Base-by-base conservation (phyloP, 2,888 invertebrate genomes). In the Drosophila dives region DNA sequence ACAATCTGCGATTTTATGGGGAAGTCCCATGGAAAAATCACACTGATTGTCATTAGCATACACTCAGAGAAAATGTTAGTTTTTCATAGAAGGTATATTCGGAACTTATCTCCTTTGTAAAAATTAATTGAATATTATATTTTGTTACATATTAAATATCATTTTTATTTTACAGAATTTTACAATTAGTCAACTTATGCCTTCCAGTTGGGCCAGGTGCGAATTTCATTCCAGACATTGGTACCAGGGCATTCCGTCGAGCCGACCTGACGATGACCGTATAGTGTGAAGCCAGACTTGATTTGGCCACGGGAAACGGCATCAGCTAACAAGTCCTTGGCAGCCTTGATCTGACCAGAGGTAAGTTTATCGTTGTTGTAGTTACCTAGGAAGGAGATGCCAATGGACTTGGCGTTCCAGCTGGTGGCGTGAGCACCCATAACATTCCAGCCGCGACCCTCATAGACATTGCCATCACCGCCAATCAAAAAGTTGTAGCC, bases 401-500 rank as follows among this genome's bases (percentile, higher is more conserved):
- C 92, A 72, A 91, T 73, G 20, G 92, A 89, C 72, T 91, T 89
- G 63, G 80, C 72, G 72, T 92, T 92, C 87, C 91, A 92, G 80
- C 77, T 85, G 69, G 77, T 78, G 32, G 92, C 91, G 79, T 92
- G 92, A 32, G 91, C 91, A 45, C 92, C 92, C 67, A 89, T 20
- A 20, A 87, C 77, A 26, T 86, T 86, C 77, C 89, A 90, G 56
- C 92, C 92, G 17, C 92, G 91, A 48, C 92, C 92, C 81, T 91
- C 91, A 49, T 92, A 93, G 11, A 92, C 86, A 48, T 89, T 86
- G 54, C 91, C 92, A 81, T 93, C 92, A 17, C 82, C 92, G 54
- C 92, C 92, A 48, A 93, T 89, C 3, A 86, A 82, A 71, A 91
- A 93, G 61, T 90, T 91, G 64, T 92, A 92, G 36, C 91, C 91